Percentiles rank a stretch among this genome's conserved stretches.
phyloP scores from a whole-genome alignment of 2,888 invertebrate species.

The Scelioninae gen. 2 region DNA sequence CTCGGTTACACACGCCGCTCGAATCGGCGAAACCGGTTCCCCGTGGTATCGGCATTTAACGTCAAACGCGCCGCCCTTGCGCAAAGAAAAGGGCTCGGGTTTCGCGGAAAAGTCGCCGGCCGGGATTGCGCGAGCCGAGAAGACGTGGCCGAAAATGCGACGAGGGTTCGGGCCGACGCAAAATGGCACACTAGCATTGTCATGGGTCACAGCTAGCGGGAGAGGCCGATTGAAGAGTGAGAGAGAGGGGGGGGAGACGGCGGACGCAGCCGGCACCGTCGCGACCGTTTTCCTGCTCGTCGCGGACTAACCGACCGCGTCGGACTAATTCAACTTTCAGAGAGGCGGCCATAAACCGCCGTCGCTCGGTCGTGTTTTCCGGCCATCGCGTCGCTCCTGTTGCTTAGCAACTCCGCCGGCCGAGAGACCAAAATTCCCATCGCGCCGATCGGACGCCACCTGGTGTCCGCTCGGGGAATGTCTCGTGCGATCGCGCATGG shows the following conservation, averaged over 20 bases:
- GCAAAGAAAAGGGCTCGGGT: conserved; percentile 1
- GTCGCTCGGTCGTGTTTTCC: conserved; percentile 55
- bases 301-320: conserved; percentile 58
- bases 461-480: conserved; percentile 37
- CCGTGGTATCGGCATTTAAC: conserved; percentile 29
- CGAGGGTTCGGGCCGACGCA: too few species aligned
- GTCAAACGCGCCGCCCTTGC: conserved; percentile 32
- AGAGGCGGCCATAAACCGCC: conserved; percentile 56
- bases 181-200: too few species aligned
- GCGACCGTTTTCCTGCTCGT: conserved; percentile 48
- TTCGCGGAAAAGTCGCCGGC: background rate
- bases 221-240: too few species aligned
- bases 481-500: conserved; percentile 26
- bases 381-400: conserved; percentile 66
- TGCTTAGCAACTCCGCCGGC: conserved; percentile 70
- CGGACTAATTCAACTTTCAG: conserved; percentile 59
- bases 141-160: too few species aligned
- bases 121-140: too few species aligned
- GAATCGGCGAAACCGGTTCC: conserved; percentile 39
- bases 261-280: conserved; percentile 12
- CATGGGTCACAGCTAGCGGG: too few species aligned
- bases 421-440: conserved; percentile 46
- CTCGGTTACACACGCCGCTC: conserved; percentile 28
- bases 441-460: conserved; percentile 41
- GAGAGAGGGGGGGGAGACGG: too few species aligned